These are phyloP conservation scores for Anaspis maculata DNA, from an alignment of 2,888 invertebrate genomes.

Conservation along the genomic window DNA sequence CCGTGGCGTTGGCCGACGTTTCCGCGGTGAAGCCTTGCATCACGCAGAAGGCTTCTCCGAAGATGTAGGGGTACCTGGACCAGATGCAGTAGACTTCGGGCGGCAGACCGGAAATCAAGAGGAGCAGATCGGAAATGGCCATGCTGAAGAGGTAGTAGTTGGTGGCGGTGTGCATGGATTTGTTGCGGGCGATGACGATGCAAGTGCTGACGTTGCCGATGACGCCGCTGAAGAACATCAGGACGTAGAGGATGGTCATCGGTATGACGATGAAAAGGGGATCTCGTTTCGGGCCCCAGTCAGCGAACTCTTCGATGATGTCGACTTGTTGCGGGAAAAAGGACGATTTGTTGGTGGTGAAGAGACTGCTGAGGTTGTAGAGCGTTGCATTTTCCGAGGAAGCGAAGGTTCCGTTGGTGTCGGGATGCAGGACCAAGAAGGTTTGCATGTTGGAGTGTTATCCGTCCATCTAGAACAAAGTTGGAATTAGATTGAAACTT, in stretches of 20 bases:
- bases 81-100: conserved; percentile 62
- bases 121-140: conserved; percentile 73
- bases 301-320: conserved; percentile 6
- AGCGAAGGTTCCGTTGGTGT: neutral
- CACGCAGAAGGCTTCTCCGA: conserved; percentile 67
- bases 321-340: too few relatives aligned
- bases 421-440: conserved; percentile 4
- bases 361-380: neutral
- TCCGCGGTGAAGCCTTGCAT: conserved; percentile 68
- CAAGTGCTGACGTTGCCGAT: conserved; percentile 80
- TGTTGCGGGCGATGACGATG: conserved; percentile 72
- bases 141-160: conserved; percentile 79
- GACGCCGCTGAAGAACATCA: conserved; percentile 71
- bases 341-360: too few relatives aligned
- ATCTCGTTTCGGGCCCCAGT: conserved; percentile 11
- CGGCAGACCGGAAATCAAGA: conserved; percentile 73
- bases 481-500: too few relatives aligned
- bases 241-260: conserved; percentile 62
- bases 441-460: conserved; percentile 3
- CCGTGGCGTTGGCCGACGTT: conserved; percentile 79
- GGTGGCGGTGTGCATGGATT: conserved; percentile 76
- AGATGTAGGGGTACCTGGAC: conserved; percentile 64
- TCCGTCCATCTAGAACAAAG: too few relatives aligned
- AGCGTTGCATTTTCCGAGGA: neutral
- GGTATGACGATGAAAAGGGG: conserved; percentile 52